Percentiles rank a stretch among this genome's conserved stretches.
Evolutionary conservation across 2,113 vertebrate species (phyloP).

Genomic region (Coreoperca whiteheadi): DNA sequence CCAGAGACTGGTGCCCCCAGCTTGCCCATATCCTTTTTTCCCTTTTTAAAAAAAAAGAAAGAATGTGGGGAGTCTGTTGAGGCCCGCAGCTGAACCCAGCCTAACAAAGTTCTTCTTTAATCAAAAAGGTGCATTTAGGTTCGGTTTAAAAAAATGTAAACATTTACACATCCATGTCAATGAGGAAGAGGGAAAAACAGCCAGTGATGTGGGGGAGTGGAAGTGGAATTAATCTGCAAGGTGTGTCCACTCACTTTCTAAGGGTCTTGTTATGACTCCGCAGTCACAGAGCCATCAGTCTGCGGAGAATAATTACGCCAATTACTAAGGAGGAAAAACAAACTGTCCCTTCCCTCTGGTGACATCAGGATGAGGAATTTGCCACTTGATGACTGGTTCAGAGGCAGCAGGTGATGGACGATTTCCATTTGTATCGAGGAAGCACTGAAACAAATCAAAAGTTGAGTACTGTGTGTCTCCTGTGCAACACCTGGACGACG

Average conservation of each 20-base stretch:
- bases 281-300: conserved; percentile 52
- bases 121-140: not conserved
- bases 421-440: conserved; percentile 35
- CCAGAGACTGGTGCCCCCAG: not conserved
- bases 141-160: not conserved
- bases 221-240: conserved; percentile 38
- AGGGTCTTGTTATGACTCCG: conserved; percentile 31
- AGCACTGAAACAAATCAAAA: conserved; percentile 27
- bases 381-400: conserved; percentile 62
- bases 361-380: conserved; percentile 74
- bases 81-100: not conserved
- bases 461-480: conserved; percentile 29
- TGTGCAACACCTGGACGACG: conserved; percentile 60
- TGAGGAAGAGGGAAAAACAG: conserved; percentile 11
- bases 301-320: conserved; percentile 66
- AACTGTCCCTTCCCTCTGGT: conserved; percentile 51
- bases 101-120: not conserved
- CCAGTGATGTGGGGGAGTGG: conserved; percentile 14
- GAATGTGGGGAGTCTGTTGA: not conserved
- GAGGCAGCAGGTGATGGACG: conserved; percentile 41
- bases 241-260: conserved; percentile 17
- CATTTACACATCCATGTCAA: conserved; percentile 36
- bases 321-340: conserved; percentile 62
- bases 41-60: not conserved
- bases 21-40: not conserved